Base-by-base conservation (phyloP, 2,797 vertebrate genomes). In the Enteromius mattozi region DNA sequence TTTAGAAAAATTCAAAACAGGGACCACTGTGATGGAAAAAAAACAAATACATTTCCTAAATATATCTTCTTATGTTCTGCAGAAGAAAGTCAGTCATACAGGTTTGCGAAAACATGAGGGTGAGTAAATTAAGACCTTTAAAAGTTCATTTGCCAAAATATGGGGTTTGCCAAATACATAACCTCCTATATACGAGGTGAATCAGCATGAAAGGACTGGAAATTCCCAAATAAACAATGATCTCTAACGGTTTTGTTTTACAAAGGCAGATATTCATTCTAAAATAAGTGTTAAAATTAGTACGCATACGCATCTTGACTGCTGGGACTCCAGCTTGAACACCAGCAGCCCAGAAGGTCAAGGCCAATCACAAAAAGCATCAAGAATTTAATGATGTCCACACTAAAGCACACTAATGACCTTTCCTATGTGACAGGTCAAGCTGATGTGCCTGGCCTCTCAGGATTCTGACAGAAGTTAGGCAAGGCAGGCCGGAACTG, bases 361-460 rank as follows among this genome's bases (percentile, higher is more conserved):
- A 33, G 5, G 37, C 56, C 10, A n/a, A 66, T 65, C n/a, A 85
- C 78, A 81, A 84, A 75, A 79, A 45, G 66, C 42, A 84, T 56
- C 12, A 17, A 27, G 37, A 51, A 14, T 66, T 66, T 72, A 19
- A 61, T 84, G 24, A 81, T 37, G 37, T 69, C 63, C 33, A 30
- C 51, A 21, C 42, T 83, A 14, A 54, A 80, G 21, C 70, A 70
- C 65, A 70, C 40, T 49, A 47, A 54, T 35, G 27, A 72, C 56
- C 45, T 51, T 63, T 24, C 47, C 14, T 21, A 21, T 56, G 63
- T 70, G 66, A 78, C 47, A 27, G 27, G 47, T 27, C 30, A 19
- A 33, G 49, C 19, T 88, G 91, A 86, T 89, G 88, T 84, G 75
- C 90, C 86, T 90, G 88, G 84, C 88, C 89, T 89, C 88, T 88